Conservation (phyloP, 2,113 vertebrate genomes). For the Galemys pyrenaicus region DNA sequence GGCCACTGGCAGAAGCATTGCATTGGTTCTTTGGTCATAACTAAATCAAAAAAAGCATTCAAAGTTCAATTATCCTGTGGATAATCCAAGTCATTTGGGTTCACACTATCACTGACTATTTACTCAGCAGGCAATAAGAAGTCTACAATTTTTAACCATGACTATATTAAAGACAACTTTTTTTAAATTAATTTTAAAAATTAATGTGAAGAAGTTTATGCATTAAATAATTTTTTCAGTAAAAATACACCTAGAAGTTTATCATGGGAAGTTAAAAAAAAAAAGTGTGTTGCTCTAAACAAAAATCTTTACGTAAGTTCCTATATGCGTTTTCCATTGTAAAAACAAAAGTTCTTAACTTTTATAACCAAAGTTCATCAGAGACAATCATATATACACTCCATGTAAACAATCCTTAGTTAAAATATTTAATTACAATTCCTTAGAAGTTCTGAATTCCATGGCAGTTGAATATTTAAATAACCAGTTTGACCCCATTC, state of each 20-base stretch:
- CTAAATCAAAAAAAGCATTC: slow-evolving; percentile 12
- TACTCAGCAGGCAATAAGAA: background rate
- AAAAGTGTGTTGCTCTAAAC: background rate
- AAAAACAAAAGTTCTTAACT: background rate
- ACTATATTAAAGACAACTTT: background rate
- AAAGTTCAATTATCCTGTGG: background rate
- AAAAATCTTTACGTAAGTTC: background rate
- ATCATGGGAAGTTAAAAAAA: background rate
- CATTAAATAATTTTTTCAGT: slow-evolving; percentile 1
- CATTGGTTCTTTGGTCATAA: background rate
- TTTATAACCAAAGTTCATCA: background rate
- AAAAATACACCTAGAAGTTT: background rate
- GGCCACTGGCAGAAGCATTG: background rate
- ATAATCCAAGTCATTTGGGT: background rate
- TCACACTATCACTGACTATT: background rate
- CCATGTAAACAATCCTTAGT: slow-evolving; percentile 25
- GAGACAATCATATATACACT: background rate
- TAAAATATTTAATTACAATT: slow-evolving; percentile 49
- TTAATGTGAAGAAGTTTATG: slow-evolving; percentile 11
- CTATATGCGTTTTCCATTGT: background rate
- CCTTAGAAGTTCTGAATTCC: background rate
- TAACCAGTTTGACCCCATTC: background rate
- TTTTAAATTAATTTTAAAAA: slow-evolving; percentile 19
- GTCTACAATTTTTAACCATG: slow-evolving; percentile 22
- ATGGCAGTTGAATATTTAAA: background rate